Evolutionary conservation across 2,888 invertebrate genomes (phyloP).

Genomic region (Drosophila dives): DNA sequence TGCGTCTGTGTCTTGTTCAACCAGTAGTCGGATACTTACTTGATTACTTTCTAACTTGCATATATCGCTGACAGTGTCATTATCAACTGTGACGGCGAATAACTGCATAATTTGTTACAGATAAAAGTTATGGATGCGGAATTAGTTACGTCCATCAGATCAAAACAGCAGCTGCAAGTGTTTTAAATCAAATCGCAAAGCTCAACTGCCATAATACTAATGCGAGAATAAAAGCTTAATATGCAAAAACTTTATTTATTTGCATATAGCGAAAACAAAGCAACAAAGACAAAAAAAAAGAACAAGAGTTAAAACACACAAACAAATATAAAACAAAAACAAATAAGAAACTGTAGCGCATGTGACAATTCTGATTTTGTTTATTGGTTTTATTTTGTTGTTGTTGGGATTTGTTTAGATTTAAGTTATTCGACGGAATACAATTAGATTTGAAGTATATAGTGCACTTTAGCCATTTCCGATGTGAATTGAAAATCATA

Average conservation of each 20-base stretch:
- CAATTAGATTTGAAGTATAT: conserved; percentile 19
- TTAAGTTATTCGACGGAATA: conserved; percentile 12
- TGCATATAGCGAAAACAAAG: conserved; percentile 58
- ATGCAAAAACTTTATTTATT: conserved; percentile 54
- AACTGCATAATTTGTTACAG: conserved; percentile 18
- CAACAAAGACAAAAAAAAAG: conserved; percentile 11
- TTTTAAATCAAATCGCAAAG: conserved; percentile 56
- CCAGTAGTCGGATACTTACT: conserved; percentile 24
- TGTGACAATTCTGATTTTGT: conserved; percentile 54
- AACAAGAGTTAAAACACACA: background rate
- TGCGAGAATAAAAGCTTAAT: conserved; percentile 15
- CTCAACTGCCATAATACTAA: conserved; percentile 28
- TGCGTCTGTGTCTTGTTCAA: conserved; percentile 13
- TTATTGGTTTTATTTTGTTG: conserved; percentile 25
- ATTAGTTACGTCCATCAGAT: conserved; percentile 42
- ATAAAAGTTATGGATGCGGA: conserved; percentile 43
- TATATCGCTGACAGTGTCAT: background rate
- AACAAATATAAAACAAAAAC: background rate
- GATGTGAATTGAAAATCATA: background rate
- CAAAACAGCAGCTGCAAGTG: conserved; percentile 52
- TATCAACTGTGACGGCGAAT: conserved; percentile 9
- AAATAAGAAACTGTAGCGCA: conserved; percentile 44
- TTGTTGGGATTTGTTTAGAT: conserved; percentile 21
- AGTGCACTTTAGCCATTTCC: conserved; percentile 9
- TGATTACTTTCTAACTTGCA: background rate